A percentile compares a stretch with the other conserved stretches of the same genome.
phyloP scores from a whole-genome alignment of 1,140 invertebrate species.

The Cyclargus thomasi region DNA sequence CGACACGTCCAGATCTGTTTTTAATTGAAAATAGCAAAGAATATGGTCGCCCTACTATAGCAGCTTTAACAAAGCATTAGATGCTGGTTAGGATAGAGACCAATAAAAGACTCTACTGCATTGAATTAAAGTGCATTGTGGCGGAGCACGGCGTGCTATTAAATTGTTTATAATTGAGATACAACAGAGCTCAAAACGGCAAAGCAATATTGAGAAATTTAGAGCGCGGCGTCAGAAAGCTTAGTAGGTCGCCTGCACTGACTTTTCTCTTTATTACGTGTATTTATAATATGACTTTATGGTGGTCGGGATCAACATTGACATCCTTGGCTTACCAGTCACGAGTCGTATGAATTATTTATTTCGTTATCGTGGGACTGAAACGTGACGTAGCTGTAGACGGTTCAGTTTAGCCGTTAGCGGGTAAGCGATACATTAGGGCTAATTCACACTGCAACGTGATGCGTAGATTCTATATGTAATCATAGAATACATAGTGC shows the following conservation, averaged over 20 bases:
- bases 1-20: background rate
- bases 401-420: background rate
- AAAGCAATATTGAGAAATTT: slow-evolving; percentile 29
- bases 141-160: slow-evolving; percentile 18
- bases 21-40: slow-evolving; percentile 3
- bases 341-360: slow-evolving; percentile 20
- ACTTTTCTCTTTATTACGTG: slow-evolving; percentile 23
- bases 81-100: background rate
- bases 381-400: background rate
- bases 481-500: no score
- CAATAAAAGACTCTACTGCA: background rate
- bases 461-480: no score
- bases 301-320: background rate
- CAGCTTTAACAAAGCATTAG: background rate
- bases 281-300: slow-evolving; percentile 21
- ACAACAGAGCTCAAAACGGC: slow-evolving; percentile 31
- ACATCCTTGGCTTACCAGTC: background rate
- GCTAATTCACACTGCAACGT: no score
- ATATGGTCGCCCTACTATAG: slow-evolving; percentile 16
- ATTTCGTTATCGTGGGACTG: slow-evolving; percentile 14
- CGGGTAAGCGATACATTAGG: background rate
- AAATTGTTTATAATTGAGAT: slow-evolving; percentile 39
- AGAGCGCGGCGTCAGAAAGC: slow-evolving; percentile 16
- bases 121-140: background rate
- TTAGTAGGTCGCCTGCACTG: slow-evolving; percentile 14